Base-by-base conservation (phyloP, 2,113 vertebrate species). In the Saguinus imperator region DNA sequence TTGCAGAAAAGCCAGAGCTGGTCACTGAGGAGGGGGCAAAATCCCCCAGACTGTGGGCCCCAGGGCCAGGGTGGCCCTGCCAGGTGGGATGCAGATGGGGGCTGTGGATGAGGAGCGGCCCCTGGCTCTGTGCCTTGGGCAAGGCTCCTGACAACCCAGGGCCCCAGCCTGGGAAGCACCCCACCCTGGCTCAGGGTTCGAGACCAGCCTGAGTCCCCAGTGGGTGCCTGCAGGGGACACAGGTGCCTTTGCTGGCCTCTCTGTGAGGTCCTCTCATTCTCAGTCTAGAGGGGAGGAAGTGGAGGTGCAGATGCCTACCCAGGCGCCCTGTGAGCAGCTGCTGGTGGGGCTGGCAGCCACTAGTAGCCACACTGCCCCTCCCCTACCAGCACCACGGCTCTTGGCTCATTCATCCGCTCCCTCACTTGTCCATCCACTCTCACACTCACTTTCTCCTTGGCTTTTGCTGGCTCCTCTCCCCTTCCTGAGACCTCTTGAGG, bases 31-130 rank as follows among this genome's bases (percentile, higher is more conserved):
- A 45, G 50, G 70, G 17, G 14, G 70, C 5, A 21, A 20, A 52
- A 1, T 32, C 89, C 92, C 98, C 98, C 94, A 85, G 96, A 95
- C 94, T 96, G 97, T 93, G 17, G 37, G n/a, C 32, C 40, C 6
- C 0, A 17, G 64, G 37, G 58, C 6, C 0, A 13, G 64, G 55
- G 68, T 6, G 2, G 40, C 14, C 73, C 13, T 27, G 32, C 3
- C 13, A 11, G 66, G 52, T 5, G 11, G 27, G n/a, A 17, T 1
- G 43, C 12, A 5, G 27, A 12, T 17, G 55, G n/a, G 20, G 27
- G 25, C 10, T 6, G 5, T 0, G 72, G 79, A 66, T 1, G 0
- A 66, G 27, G 55, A 32, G 20, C 16, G 50, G 50, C 27, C 58
- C 40, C 11, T 23, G 25, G 35, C 27, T 68, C 37, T 23, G 25